A percentile compares a stretch with the other conserved stretches of the same genome.
phyloP scores from a whole-genome alignment of 2,797 vertebrate genomes.

The Triplophysa yarkandensis region DNA sequence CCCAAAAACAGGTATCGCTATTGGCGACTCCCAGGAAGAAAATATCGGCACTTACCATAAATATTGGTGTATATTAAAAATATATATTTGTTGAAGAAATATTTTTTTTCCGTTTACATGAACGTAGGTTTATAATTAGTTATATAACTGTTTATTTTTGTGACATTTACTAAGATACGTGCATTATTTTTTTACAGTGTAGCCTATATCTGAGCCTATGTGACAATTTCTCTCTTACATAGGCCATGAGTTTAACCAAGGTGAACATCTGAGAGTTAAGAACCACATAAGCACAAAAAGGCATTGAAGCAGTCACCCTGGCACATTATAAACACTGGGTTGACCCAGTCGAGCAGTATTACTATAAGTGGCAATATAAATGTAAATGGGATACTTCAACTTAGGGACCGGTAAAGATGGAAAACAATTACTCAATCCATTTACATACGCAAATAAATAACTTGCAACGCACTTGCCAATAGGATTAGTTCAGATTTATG shows the following conservation, averaged over 20 bases:
- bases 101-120: no score
- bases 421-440: conserved; percentile 55
- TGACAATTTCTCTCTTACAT: conserved; percentile 13
- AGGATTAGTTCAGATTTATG: conserved; percentile 51
- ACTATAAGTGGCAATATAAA: conserved; percentile 58
- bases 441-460: conserved; percentile 47
- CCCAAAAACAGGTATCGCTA: no score
- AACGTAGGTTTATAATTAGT: no score
- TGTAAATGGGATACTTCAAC: conserved; percentile 56
- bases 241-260: conserved; percentile 11
- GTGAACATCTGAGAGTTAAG: conserved; percentile 15
- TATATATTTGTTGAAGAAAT: no score
- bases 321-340: conserved; percentile 34
- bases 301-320: conserved; percentile 33
- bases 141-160: no score
- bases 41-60: no score
- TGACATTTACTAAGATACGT: no score
- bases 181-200: no score
- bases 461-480: conserved; percentile 35
- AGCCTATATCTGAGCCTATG: background rate
- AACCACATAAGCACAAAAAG: conserved; percentile 27
- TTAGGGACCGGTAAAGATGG: conserved; percentile 43
- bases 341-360: conserved; percentile 50
- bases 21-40: no score
- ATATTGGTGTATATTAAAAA: no score